These are phyloP conservation scores for Hippoglossus hippoglossus DNA, from an alignment of 2,797 vertebrate genomes.

Conservation along the genomic window DNA sequence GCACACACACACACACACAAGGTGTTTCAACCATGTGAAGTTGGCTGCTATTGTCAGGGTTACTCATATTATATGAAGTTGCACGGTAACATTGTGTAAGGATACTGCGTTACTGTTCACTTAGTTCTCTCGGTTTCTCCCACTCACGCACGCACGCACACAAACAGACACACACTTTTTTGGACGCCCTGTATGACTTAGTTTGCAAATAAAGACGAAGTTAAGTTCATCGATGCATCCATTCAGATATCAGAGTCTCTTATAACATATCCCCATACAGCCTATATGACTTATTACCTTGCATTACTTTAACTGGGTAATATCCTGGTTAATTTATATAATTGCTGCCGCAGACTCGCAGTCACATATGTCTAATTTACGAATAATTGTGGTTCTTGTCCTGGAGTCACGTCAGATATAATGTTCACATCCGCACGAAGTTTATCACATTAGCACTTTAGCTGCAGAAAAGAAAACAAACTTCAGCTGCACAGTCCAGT, in stretches of 20 bases:
- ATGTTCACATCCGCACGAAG: background rate
- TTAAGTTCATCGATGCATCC: background rate
- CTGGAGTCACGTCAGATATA: background rate
- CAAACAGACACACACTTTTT: conserved; percentile 12
- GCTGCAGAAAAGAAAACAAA: conserved; percentile 19
- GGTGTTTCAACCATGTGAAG: conserved; percentile 31
- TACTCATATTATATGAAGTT: conserved; percentile 52
- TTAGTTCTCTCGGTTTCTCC: background rate
- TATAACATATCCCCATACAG: background rate
- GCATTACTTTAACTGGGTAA: background rate
- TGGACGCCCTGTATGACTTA: background rate
- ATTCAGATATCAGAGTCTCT: conserved; percentile 3
- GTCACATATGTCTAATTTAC: conserved; percentile 32
- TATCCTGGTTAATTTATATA: conserved; percentile 45
- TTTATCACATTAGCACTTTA: conserved; percentile 4
- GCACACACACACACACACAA: conserved; percentile 9
- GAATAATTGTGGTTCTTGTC: conserved; percentile 6
- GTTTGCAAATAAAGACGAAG: background rate
- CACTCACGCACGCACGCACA: conserved; percentile 9
- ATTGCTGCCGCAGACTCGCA: conserved; percentile 31
- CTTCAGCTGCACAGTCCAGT: conserved; percentile 1
- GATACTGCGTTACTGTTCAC: conserved; percentile 19
- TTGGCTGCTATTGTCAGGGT: conserved; percentile 33
- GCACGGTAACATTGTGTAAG: conserved; percentile 24
- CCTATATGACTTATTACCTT: background rate